A percentile compares a stretch with the other conserved stretches of the same genome.
Evolutionary conservation across 2,113 vertebrate genomes (phyloP).

Genomic region (Leucosticte australis): DNA sequence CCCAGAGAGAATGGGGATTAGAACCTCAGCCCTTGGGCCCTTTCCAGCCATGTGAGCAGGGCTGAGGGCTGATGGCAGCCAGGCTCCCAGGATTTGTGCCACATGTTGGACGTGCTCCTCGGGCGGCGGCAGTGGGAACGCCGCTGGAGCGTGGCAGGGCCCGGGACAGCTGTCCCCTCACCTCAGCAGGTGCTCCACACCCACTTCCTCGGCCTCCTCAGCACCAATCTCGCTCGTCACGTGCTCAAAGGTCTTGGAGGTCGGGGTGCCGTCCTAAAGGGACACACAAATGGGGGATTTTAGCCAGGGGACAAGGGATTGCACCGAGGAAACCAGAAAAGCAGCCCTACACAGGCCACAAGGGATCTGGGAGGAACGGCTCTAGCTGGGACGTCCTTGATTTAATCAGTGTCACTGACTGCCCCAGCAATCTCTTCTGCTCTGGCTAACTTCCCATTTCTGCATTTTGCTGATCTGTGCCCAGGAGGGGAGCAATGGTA

Average conservation of each 20-base stretch:
- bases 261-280: slow-evolving; percentile 82
- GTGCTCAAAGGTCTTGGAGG: slow-evolving; percentile 97
- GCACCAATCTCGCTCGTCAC: slow-evolving; percentile 99
- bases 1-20: neutral
- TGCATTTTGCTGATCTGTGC: neutral
- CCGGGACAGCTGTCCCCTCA: neutral
- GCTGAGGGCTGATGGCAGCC: neutral
- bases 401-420: neutral
- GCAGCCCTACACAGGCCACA: neutral
- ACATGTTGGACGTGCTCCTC: fast-evolving
- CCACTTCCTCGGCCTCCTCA: slow-evolving; percentile 96
- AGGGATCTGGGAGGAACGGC: neutral
- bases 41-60: neutral
- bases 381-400: neutral
- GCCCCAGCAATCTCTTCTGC: neutral
- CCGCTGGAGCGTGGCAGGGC: neutral
- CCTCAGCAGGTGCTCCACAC: slow-evolving; percentile 96
- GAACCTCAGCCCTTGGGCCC: fast-evolving
- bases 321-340: neutral
- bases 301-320: fast-evolving
- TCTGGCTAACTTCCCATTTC: neutral
- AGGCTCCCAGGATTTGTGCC: neutral
- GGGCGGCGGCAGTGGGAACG: fast-evolving
- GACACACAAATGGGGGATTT: neutral
- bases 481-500: too few species aligned